Conservation (phyloP, 2,888 invertebrate species). For the Cerastoderma edule region DNA sequence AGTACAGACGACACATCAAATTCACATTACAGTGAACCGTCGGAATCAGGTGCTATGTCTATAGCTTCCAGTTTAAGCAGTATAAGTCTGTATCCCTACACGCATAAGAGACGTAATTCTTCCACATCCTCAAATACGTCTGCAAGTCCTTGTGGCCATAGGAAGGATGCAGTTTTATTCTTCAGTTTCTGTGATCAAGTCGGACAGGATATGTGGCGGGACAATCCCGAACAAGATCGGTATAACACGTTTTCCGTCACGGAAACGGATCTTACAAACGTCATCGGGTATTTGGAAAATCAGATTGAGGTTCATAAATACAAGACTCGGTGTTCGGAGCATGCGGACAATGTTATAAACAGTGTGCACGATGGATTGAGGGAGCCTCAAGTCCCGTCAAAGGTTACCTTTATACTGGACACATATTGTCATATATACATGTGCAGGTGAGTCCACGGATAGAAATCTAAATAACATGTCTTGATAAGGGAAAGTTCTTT, state of each 20-base stretch:
- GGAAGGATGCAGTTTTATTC: slow-evolving; percentile 17
- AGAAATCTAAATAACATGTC: too few relatives aligned
- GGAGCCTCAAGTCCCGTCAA: slow-evolving; percentile 68
- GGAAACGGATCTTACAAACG: slow-evolving; percentile 75
- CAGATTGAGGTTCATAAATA: slow-evolving; percentile 68
- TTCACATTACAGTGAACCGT: slow-evolving; percentile 58
- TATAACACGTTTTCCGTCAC: slow-evolving; percentile 79
- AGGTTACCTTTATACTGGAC: slow-evolving; percentile 78
- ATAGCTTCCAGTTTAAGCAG: slow-evolving; percentile 60
- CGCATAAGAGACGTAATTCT: slow-evolving; percentile 45
- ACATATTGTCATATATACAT: slow-evolving; percentile 80
- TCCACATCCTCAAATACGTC: slow-evolving; percentile 47
- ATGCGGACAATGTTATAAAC: slow-evolving; percentile 64
- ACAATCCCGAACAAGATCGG: slow-evolving; percentile 77
- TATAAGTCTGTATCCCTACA: slow-evolving; percentile 50
- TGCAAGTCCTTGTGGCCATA: slow-evolving; percentile 26
- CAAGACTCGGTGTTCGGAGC: slow-evolving; percentile 42
- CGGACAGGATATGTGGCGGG: slow-evolving; percentile 74
- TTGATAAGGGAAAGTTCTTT: too few relatives aligned
- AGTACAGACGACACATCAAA: slow-evolving; percentile 57
- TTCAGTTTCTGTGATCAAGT: slow-evolving; percentile 59
- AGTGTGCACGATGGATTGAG: slow-evolving; percentile 57
- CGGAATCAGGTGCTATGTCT: slow-evolving; percentile 54
- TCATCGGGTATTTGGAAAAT: slow-evolving; percentile 77
- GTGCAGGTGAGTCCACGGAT: slow-evolving; percentile 76